Evolutionary conservation across 2,113 vertebrate species (phyloP).

Genomic region (Stictonetta naevosa): DNA sequence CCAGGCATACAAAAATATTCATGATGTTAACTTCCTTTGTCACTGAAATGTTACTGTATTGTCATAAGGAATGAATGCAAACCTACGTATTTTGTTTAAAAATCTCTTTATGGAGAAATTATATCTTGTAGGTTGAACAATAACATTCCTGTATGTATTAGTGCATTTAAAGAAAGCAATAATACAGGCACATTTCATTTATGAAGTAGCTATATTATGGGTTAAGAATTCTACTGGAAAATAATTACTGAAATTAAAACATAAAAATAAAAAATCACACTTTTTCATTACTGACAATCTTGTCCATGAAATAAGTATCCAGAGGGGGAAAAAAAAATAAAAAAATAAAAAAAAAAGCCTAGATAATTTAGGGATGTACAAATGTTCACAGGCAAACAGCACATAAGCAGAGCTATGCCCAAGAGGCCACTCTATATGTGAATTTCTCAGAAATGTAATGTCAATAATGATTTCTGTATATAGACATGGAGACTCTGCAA

Average conservation of each 20-base stretch:
- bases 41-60: conserved; percentile 27
- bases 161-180: neutral
- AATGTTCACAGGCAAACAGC: neutral
- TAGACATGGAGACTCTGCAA: neutral
- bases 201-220: neutral
- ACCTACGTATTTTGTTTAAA: neutral
- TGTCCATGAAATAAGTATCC: neutral
- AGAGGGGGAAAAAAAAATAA: neutral
- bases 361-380: neutral
- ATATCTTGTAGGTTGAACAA: neutral
- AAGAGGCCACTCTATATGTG: neutral
- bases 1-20: neutral
- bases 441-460: neutral
- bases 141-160: neutral
- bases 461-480: neutral
- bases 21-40: conserved; percentile 35
- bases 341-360: neutral
- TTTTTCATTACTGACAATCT: neutral
- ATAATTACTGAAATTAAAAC: neutral
- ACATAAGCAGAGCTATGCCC: neutral
- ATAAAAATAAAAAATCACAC: neutral
- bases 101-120: neutral
- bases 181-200: neutral
- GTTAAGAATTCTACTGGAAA: neutral
- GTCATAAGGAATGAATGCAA: conserved; percentile 26